phyloP scores from a whole-genome alignment of 2,113 vertebrate genomes.

The Ciconia boyciana region DNA sequence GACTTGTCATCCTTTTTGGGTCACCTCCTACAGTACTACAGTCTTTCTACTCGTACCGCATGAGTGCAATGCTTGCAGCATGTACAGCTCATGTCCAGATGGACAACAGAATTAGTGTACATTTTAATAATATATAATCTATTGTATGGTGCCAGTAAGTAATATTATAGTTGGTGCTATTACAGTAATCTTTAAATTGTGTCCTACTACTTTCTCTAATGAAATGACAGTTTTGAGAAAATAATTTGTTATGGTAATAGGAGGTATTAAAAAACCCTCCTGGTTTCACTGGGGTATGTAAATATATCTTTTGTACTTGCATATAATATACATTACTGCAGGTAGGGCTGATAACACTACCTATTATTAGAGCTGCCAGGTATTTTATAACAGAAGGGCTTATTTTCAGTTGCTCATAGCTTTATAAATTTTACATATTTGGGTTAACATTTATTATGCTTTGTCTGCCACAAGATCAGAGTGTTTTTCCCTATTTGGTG shows the following conservation, averaged over 20 bases:
- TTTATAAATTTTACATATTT: background rate
- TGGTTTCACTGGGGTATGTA: background rate
- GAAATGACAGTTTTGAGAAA: conserved; percentile 14
- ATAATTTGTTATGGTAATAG: background rate
- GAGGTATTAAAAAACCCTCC: background rate
- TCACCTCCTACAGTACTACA: background rate
- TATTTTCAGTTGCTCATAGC: background rate
- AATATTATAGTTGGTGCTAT: background rate
- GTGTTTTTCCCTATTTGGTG: background rate
- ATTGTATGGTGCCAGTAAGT: background rate
- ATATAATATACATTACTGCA: background rate
- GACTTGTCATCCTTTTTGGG: background rate
- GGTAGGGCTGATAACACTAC: background rate
- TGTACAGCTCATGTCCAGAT: background rate
- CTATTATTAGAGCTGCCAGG: background rate
- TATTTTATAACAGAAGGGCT: background rate
- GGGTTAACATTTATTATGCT: background rate
- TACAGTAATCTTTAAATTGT: conserved; percentile 32
- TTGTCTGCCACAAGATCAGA: background rate
- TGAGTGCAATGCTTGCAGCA: background rate
- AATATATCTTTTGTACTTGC: background rate
- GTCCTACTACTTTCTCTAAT: background rate
- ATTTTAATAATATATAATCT: background rate
- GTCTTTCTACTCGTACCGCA: background rate
- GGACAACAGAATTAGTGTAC: background rate